Percentiles rank a stretch among this genome's conserved stretches.
phyloP scores from a whole-genome alignment of 2,888 invertebrate species.

The Pecten maximus region DNA sequence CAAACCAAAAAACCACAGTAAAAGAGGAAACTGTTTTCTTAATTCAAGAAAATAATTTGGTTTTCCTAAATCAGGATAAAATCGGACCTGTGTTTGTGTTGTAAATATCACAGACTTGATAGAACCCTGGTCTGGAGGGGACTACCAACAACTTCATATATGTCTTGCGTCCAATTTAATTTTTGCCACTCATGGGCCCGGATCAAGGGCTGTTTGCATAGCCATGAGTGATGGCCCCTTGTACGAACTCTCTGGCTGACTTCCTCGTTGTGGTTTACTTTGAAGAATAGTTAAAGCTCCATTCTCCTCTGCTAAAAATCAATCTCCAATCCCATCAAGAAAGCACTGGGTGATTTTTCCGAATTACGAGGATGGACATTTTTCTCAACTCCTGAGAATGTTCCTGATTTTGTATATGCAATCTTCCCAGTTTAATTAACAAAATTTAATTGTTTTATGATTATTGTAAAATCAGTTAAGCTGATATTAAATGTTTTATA shows the following conservation, averaged over 20 bases:
- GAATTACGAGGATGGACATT: not conserved
- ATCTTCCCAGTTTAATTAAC: no score
- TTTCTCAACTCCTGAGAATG: not conserved
- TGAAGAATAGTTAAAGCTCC: not conserved
- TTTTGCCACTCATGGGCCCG: not conserved
- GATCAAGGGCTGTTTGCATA: not conserved
- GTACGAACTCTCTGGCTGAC: not conserved
- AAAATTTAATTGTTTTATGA: no score
- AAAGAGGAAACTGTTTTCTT: not conserved
- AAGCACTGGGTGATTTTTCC: not conserved
- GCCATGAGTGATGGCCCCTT: slow-evolving; percentile 9
- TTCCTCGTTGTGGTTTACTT: not conserved
- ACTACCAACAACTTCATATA: not conserved
- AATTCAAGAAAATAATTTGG: not conserved
- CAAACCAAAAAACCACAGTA: not conserved
- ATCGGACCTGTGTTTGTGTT: not conserved
- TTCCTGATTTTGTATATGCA: no score
- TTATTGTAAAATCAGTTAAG: no score
- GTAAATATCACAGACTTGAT: not conserved
- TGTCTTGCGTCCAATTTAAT: not conserved
- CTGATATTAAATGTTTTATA: no score
- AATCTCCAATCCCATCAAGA: not conserved
- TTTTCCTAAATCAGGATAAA: not conserved
- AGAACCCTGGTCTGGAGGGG: not conserved
- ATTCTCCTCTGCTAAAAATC: not conserved